A percentile compares a stretch with the other conserved stretches of the same genome.
Conservation (phyloP, 2,888 invertebrate genomes). For the Odontomyia ornata region DNA sequence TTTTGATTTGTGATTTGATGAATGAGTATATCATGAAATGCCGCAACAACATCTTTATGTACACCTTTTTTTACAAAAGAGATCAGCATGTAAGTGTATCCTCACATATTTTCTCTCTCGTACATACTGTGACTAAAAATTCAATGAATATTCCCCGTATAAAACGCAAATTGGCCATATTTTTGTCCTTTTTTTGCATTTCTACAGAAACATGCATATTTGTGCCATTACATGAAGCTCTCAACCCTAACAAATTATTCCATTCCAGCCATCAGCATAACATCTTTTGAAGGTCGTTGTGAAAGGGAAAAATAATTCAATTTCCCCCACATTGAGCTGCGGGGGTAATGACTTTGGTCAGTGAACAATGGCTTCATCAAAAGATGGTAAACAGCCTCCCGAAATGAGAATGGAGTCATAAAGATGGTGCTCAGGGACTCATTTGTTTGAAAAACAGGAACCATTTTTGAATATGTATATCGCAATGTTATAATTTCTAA, state of each 20-base stretch:
- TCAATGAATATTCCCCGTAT: too few species aligned
- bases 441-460: background rate
- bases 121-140: too few species aligned
- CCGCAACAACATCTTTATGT: too few species aligned
- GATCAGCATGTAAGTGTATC: too few species aligned
- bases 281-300: conserved; percentile 1
- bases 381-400: background rate
- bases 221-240: background rate
- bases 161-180: too few species aligned
- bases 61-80: too few species aligned
- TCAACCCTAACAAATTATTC: conserved; percentile 5
- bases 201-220: background rate
- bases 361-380: conserved; percentile 13
- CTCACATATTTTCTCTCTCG: too few species aligned
- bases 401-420: background rate
- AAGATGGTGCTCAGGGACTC: background rate
- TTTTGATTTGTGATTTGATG: too few species aligned
- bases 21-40: too few species aligned
- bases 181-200: too few species aligned
- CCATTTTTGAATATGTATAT: background rate
- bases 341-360: conserved; percentile 16
- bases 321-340: conserved; percentile 3
- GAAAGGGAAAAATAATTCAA: conserved; percentile 6
- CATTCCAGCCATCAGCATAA: conserved; percentile 1
- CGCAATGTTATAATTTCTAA: background rate